Percentiles rank a stretch among this genome's conserved stretches.
Evolutionary conservation across 2,888 invertebrate species (phyloP).

Genomic region (Slavum lentiscoides): DNA sequence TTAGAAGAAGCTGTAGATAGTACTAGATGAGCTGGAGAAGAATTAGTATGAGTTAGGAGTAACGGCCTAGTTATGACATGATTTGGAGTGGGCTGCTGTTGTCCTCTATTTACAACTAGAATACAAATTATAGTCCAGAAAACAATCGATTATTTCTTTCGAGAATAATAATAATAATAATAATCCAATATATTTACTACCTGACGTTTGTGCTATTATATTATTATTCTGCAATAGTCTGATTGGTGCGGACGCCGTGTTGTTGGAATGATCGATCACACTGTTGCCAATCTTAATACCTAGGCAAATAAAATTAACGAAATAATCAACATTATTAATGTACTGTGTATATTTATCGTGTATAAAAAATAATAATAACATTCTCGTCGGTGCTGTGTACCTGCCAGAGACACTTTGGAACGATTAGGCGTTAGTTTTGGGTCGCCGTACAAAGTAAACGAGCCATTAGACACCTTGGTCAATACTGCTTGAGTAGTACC

Average conservation of each 20-base stretch:
- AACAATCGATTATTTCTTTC: too few species aligned
- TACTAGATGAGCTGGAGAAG: constrained; percentile 52
- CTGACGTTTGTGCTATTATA: constrained; percentile 41
- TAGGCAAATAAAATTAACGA: background rate
- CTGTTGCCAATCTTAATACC: constrained; percentile 48
- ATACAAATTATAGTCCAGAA: background rate
- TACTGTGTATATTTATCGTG: background rate
- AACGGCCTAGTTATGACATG: constrained; percentile 49
- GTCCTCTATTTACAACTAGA: constrained; percentile 49
- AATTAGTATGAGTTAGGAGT: constrained; percentile 48
- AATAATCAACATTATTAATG: background rate
- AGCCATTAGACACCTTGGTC: constrained; percentile 49
- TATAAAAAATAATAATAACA: constrained; percentile 13
- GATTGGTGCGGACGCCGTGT: constrained; percentile 42
- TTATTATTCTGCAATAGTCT: constrained; percentile 49
- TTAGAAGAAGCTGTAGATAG: constrained; percentile 52
- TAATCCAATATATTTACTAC: constrained; percentile 25
- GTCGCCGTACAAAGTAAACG: constrained; percentile 49
- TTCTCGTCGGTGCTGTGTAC: constrained; percentile 1
- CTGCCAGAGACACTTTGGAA: constrained; percentile 49
- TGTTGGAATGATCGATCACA: constrained; percentile 53
- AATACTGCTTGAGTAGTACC: constrained; percentile 49
- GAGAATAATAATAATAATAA: background rate
- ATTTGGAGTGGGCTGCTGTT: constrained; percentile 39
- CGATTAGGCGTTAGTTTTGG: constrained; percentile 48